Evolutionary conservation across 2,888 invertebrate species (phyloP), one percentile per base, ranked within the genome.

Genomic region (Lapara coniferarum): DNA sequence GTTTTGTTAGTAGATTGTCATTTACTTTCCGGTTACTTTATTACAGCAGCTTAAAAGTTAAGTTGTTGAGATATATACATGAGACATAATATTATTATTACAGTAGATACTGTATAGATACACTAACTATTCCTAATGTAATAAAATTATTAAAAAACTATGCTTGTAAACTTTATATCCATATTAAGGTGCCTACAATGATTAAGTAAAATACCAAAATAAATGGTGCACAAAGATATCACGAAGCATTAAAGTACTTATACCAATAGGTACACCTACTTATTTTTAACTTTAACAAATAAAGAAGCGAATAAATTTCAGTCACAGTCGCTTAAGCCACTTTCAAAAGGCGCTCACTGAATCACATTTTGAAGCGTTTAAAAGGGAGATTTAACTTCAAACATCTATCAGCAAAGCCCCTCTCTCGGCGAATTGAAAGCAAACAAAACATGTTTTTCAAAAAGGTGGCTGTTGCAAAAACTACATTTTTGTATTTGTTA

Each of bases 301-400:
- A 68, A 76, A 77, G 73, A 75, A 77, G 74, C 78, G 78, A 78
- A 78, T 77, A 81, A 80, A 80, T 80, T 82, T 81, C 82, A 84
- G 83, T 81, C 79, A 76, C 69, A 73, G 72, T 74, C 78, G 78
- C 75, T 79, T 86, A 87, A 89, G 86, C 87, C 83, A 79, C 78
- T 85, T 82, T 82, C 82, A 89, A 90, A 90, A 87, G 89, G 87
- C 86, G 83, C 81, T 82, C 85, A 82, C 78, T 83, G 91, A 92
- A 91, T 92, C 91, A 91, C 90, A 89, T 88, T 37, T 90, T 87
- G 82, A 82, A 87, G 80, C 89, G 82, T 91, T 90, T 89, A 88
- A 89, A 87, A 90, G 91, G 91, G 91, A 91, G 91, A 91, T 90
- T 92, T 92, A 90, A 89, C 91, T 91, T 90, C 89, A 90, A 92